Evolutionary conservation across 2,797 vertebrate species (phyloP).

Genomic region (Notoglanidium macrostoma): DNA sequence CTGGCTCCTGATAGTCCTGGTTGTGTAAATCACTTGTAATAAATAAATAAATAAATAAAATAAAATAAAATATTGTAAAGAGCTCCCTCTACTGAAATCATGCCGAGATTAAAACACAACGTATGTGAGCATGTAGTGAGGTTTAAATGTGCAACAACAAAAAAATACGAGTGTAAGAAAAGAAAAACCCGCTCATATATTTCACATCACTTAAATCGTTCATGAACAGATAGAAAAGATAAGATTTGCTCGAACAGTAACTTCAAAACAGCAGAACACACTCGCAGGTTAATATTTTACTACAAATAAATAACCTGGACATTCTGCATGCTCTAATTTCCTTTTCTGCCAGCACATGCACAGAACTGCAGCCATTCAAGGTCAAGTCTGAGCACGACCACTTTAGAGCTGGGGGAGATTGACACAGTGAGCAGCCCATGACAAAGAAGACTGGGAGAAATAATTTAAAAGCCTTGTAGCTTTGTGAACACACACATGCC

Average conservation of each 20-base stretch:
- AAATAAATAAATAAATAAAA: not conserved
- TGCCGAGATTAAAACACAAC: not conserved
- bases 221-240: not conserved
- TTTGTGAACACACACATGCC: slow-evolving; percentile 22
- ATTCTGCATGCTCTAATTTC: not conserved
- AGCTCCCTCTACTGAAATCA: slow-evolving; percentile 62
- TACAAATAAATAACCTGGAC: not conserved
- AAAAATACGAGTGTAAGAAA: too few species aligned
- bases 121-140: not conserved
- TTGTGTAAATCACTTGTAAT: not conserved
- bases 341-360: slow-evolving; percentile 25
- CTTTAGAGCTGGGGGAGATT: slow-evolving; percentile 17
- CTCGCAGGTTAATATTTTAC: slow-evolving; percentile 18
- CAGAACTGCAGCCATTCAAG: slow-evolving; percentile 32
- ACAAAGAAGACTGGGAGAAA: slow-evolving; percentile 44
- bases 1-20: not conserved
- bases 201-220: not conserved
- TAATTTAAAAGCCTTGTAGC: slow-evolving; percentile 45
- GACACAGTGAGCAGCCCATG: slow-evolving; percentile 43
- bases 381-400: slow-evolving; percentile 46
- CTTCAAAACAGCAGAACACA: not conserved
- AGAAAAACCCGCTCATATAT: not conserved
- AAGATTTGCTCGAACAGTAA: not conserved
- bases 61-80: slow-evolving; percentile 48
- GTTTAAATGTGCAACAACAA: not conserved